Percentiles rank a stretch among this genome's conserved stretches.
Evolutionary conservation across 2,888 invertebrate genomes (phyloP).

Genomic region (Adela reaumurella): DNA sequence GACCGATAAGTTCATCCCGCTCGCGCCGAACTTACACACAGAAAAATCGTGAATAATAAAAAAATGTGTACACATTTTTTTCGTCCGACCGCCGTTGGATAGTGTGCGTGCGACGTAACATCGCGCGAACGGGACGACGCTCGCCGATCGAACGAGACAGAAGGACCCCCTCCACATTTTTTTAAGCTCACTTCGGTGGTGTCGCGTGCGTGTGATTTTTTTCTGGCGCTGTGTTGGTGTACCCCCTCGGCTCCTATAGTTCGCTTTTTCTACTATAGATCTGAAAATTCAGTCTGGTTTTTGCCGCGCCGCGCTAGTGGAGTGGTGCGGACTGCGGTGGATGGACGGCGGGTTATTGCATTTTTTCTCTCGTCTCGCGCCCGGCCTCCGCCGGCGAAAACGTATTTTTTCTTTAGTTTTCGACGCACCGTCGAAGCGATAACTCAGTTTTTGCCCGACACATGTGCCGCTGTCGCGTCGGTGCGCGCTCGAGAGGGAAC

Average conservation of each 20-base stretch:
- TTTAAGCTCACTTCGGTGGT: conserved; percentile 46
- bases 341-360: conserved; percentile 45
- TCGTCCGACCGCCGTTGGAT: conserved; percentile 41
- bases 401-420: conserved; percentile 15
- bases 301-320: conserved; percentile 50
- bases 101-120: conserved; percentile 51
- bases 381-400: conserved; percentile 24
- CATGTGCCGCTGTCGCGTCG: conserved; percentile 31
- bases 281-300: conserved; percentile 57
- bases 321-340: conserved; percentile 28
- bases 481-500: conserved; percentile 26
- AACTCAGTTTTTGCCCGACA: conserved; percentile 38
- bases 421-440: conserved; percentile 19
- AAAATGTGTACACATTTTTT: conserved; percentile 58
- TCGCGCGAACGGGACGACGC: conserved; percentile 32
- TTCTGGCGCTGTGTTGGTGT: conserved; percentile 57
- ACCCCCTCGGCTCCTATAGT: conserved; percentile 54
- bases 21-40: conserved; percentile 54
- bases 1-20: conserved; percentile 27
- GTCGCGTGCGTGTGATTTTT: conserved; percentile 52
- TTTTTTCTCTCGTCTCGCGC: conserved; percentile 33
- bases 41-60: conserved; percentile 58
- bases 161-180: conserved; percentile 46
- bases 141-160: conserved; percentile 22
- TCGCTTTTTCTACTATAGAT: conserved; percentile 60